A percentile compares a stretch with the other conserved stretches of the same genome.
Conservation (phyloP, 2,113 vertebrate species). For the Prochilodus magdalenae region DNA sequence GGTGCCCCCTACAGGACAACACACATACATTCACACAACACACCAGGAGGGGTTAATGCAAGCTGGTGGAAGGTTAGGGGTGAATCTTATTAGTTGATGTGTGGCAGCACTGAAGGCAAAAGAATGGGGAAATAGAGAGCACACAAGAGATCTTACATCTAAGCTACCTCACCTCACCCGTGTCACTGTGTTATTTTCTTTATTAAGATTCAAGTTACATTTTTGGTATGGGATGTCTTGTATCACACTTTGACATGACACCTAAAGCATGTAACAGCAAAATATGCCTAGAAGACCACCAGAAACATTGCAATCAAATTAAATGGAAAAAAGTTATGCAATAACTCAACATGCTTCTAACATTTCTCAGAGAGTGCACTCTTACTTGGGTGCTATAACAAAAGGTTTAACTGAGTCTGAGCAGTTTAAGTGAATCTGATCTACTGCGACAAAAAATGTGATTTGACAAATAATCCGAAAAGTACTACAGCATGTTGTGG, state of each 20-base stretch:
- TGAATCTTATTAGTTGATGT: constrained; percentile 42
- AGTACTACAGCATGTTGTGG: not conserved
- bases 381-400: not conserved
- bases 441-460: not conserved
- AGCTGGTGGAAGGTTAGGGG: constrained; percentile 61
- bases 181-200: too few species aligned
- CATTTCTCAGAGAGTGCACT: too few species aligned
- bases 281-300: too few species aligned
- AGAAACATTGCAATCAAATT: not conserved
- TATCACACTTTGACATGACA: too few species aligned
- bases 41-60: constrained; percentile 47
- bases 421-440: not conserved
- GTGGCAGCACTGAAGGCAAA: not conserved
- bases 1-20: constrained; percentile 81
- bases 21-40: constrained; percentile 52
- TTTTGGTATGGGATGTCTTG: too few species aligned
- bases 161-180: not conserved
- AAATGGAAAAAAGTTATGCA: not conserved
- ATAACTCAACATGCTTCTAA: not conserved
- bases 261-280: too few species aligned
- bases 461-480: not conserved
- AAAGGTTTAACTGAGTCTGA: not conserved
- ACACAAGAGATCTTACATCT: not conserved
- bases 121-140: constrained; percentile 9
- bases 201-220: too few species aligned